These are phyloP conservation scores for Drosophila macrospina DNA, from an alignment of 2,888 invertebrate species.

Conservation along the genomic window DNA sequence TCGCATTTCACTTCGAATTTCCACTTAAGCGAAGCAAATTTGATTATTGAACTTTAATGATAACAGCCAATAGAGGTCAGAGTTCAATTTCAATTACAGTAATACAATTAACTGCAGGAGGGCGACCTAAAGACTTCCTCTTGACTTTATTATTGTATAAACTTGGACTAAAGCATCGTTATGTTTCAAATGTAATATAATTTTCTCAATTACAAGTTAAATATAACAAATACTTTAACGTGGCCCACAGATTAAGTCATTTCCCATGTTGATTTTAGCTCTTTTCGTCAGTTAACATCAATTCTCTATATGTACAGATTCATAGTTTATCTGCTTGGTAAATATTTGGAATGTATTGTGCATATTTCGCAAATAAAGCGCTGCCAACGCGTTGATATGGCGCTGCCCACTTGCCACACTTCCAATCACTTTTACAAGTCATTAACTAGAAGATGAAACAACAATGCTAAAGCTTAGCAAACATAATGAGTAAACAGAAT, in stretches of 20 bases:
- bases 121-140: background rate
- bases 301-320: no score
- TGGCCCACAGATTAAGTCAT: background rate
- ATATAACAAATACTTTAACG: background rate
- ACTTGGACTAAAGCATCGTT: background rate
- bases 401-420: constrained; percentile 9
- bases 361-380: background rate
- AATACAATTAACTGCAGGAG: constrained; percentile 1
- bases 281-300: no score
- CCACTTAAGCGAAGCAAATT: background rate
- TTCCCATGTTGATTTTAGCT: background rate
- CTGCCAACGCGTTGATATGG: background rate
- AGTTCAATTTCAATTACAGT: constrained; percentile 21
- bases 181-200: background rate
- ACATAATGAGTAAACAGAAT: background rate
- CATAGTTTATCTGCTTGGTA: background rate
- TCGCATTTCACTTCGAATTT: constrained; percentile 4
- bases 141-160: background rate
- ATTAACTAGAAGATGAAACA: background rate
- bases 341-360: background rate
- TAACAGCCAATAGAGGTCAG: constrained; percentile 6
- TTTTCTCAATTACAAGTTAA: background rate
- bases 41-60: constrained; percentile 21
- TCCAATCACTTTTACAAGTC: constrained; percentile 6
- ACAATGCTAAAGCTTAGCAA: background rate